A percentile compares a stretch with the other conserved stretches of the same genome.
phyloP scores from a whole-genome alignment of 1,140 invertebrate species.

The Kradibia gibbosae region DNA sequence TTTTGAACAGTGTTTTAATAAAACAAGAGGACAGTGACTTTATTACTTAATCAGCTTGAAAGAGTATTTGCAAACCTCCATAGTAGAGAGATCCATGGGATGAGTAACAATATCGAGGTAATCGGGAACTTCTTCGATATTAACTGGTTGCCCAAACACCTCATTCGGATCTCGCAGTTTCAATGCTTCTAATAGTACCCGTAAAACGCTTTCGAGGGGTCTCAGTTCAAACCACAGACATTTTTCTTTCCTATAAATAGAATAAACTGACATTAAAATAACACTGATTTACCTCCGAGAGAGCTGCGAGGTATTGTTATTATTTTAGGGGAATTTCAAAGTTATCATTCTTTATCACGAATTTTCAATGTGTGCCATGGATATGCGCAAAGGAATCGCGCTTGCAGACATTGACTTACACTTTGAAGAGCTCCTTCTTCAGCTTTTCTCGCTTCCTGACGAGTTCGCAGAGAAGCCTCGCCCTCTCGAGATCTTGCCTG shows the following conservation, averaged over 20 bases:
- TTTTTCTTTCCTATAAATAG: constrained; percentile 78
- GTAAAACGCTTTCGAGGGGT: constrained; percentile 85
- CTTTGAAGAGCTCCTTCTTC: constrained; percentile 90
- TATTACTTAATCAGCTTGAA: too few species aligned
- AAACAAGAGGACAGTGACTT: too few species aligned
- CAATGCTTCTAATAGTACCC: constrained; percentile 83
- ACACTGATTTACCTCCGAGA: background rate
- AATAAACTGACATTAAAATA: constrained; percentile 27
- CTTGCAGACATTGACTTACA: constrained; percentile 68
- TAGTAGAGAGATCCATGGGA: constrained; percentile 97
- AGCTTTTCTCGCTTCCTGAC: constrained; percentile 96
- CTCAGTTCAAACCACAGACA: constrained; percentile 86
- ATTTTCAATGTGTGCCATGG: too few species aligned
- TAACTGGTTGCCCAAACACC: constrained; percentile 95
- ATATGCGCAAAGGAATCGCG: too few species aligned
- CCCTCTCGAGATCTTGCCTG: constrained; percentile 94
- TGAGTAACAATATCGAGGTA: constrained; percentile 93
- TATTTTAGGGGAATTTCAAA: too few species aligned
- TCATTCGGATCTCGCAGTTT: constrained; percentile 86
- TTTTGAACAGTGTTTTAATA: too few species aligned
- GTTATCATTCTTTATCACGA: too few species aligned
- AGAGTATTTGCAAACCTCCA: constrained; percentile 79
- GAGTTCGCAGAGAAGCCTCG: constrained; percentile 92
- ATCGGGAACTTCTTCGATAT: constrained; percentile 91
- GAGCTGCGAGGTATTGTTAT: background rate